Base-by-base conservation (phyloP, 2,113 vertebrate genomes). In the Cromileptes altivelis region DNA sequence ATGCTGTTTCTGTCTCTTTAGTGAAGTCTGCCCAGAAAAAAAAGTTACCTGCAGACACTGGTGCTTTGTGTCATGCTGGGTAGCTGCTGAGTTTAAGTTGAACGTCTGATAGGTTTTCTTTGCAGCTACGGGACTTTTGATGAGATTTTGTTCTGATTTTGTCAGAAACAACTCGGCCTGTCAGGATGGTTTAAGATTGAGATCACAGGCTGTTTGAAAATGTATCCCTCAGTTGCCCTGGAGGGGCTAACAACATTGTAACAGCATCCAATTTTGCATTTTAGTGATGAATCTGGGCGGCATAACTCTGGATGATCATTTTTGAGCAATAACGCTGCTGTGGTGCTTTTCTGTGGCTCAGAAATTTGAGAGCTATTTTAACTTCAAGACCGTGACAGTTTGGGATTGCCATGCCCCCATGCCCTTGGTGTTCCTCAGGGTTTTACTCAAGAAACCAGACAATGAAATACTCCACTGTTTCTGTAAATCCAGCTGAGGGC, bases 311-410 rank as follows among this genome's bases (percentile, higher is more conserved):
- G 40, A 23, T 58, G n/a, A 52, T 81, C 6, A 25, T 11, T 52
- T 30, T 33, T 74, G 53, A 85, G 75, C 64, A 80, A 55, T 80
- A 76, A 64, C 27, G 6, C 57, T 61, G 60, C 42, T 57, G 52
- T 33, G 21, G 1, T 45, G 49, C 19, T 23, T 50, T 68, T 42
- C 63, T 52, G n/a, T 8, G 13, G 14, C 50, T 49, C 37, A 12
- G 42, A 7, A 47, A 47, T 15, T 12, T 4, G 23, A 69, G 62
- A n/a, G 25, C 19, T 68, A 68, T 50, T 50, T 19, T 12, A 50
- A 19, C 30, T 30, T 4, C 30, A 30, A 0, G 30, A 30, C 30
- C 4, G 2, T 30, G 30, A 33, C 30, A 71, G 75, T 30, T 30
- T 27, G n/a, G 7, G 49, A 47, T 18, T 75, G 11, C 3, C 17